Percentiles rank a stretch among this genome's conserved stretches.
Evolutionary conservation across 2,797 vertebrate species (phyloP).

Genomic region (Sebastes oblongus): DNA sequence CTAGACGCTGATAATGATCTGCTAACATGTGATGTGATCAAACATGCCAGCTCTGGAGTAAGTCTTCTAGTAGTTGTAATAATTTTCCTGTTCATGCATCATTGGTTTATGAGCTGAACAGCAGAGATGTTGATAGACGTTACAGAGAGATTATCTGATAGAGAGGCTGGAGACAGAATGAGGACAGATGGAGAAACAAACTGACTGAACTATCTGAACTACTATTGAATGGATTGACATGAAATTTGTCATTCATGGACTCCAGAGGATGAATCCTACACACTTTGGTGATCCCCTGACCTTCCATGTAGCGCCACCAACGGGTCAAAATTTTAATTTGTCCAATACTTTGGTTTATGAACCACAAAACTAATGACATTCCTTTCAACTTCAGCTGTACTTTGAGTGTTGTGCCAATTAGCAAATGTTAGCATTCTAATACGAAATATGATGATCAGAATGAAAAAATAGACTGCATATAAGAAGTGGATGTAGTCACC

Average conservation of each 20-base stretch:
- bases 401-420: neutral
- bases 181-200: neutral
- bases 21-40: conserved; percentile 49
- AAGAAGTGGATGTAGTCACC: no score
- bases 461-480: no score
- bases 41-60: conserved; percentile 9
- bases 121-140: neutral
- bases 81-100: conserved; percentile 1
- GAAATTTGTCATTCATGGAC: neutral
- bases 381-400: neutral
- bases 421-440: neutral
- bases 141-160: neutral
- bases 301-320: neutral
- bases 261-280: neutral
- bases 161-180: neutral
- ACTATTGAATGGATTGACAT: neutral
- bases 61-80: neutral
- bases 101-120: neutral
- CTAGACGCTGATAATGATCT: conserved; percentile 76
- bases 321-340: neutral
- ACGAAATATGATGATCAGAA: neutral
- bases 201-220: neutral
- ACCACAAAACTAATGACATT: neutral
- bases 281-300: neutral
- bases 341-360: neutral